Evolutionary conservation across 1,140 invertebrate genomes (phyloP).

Genomic region (Hirudo medicinalis): DNA sequence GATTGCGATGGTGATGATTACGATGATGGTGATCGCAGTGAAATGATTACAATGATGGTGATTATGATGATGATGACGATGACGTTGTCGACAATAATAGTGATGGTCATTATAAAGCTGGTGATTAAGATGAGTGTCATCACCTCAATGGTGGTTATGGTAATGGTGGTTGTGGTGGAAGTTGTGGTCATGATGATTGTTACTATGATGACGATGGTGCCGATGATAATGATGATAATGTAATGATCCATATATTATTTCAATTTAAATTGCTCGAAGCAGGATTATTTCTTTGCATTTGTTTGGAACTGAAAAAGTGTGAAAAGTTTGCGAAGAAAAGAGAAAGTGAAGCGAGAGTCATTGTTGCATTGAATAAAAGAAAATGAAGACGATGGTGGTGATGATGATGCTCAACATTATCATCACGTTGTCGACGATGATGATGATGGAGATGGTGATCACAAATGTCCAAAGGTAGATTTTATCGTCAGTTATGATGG

Average conservation of each 20-base stretch:
- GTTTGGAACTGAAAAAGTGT: background rate
- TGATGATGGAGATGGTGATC: background rate
- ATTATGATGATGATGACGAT: background rate
- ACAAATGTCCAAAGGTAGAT: background rate
- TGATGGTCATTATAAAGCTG: no score
- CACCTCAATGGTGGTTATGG: background rate
- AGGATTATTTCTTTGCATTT: no score
- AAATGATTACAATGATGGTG: no score
- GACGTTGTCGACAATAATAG: background rate
- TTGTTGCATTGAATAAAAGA: background rate
- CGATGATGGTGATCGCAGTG: background rate
- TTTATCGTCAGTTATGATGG: no score
- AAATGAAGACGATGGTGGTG: background rate
- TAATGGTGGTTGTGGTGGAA: background rate
- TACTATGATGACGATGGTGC: background rate
- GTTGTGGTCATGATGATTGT: background rate
- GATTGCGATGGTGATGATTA: background rate
- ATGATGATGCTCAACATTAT: background rate
- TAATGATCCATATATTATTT: background rate
- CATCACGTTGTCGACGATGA: background rate
- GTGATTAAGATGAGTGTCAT: no score
- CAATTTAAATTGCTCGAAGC: no score
- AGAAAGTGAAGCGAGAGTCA: background rate
- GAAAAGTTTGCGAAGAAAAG: background rate
- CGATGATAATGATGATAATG: conserved; percentile 1